Evolutionary conservation across 1,140 invertebrate species (phyloP), one percentile per base, ranked within the genome.

Genomic region (Anastrepha ludens): DNA sequence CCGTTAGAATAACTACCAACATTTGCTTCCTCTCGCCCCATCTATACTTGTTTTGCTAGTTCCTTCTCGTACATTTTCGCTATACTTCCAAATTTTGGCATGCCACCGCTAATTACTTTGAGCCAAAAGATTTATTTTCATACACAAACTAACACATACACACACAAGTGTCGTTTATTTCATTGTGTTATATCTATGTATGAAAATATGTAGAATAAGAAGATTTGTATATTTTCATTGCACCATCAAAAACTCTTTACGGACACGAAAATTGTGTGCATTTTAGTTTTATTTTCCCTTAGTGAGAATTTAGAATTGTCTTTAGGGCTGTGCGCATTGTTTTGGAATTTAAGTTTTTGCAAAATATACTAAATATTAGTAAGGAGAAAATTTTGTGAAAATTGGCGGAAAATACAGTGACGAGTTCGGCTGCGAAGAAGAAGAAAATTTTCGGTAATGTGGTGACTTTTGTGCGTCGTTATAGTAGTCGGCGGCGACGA

Each of bases 41-140:
- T 55, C 50, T 55, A 47, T 47, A 15, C 3, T 17, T 17, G 6
- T 74, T n/a, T 47, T 17, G 50, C 50, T 11, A 55, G 50, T 55
- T 44, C 67, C 41, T 47, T 41, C 9, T 67, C 39, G n/a, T 81
- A 50, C 2, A 55, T 81, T 74, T 44, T 47, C 5, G n/a, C 41
- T 44, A 55, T 50, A 15, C 74, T n/a, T 81, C 74, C 74, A 81
- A 81, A 81, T 81, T 81, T 81, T 81, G 44, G 74, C 74, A 81
- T 55, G 74, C n/a, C 74, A 81, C 44, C 74, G 74, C 74, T 81
- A 81, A 81, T 81, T 81, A 81, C 74, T 81, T 81, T 81, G 39
- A 81, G 47, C 44, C 74, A 81, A 81, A 81, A 41, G 74, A 81
- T 81, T 81, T 81, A 81, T 81, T 81, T 81, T 81, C 47, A 50